A percentile compares a stretch with the other conserved stretches of the same genome.
These are phyloP conservation scores for Osmerus eperlanus DNA, from an alignment of 2,113 vertebrate species.

Conservation along the genomic window DNA sequence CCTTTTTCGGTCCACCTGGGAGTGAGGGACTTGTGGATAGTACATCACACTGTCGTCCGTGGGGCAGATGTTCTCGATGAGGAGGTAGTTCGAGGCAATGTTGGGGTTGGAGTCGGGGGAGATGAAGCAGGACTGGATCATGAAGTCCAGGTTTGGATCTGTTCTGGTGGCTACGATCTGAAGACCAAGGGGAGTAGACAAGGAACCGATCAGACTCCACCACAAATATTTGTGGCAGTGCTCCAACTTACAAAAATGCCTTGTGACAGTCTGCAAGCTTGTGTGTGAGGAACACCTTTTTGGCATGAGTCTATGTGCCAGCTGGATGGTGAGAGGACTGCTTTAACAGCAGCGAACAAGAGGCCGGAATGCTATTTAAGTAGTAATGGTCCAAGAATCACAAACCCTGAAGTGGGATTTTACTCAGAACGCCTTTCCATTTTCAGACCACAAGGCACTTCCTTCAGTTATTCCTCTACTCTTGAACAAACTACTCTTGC, in stretches of 20 bases:
- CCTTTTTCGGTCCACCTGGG: conserved; percentile 76
- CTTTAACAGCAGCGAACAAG: conserved; percentile 17
- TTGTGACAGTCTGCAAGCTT: background rate
- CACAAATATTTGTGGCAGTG: background rate
- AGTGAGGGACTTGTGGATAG: conserved; percentile 66
- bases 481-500: conserved; percentile 18
- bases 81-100: conserved; percentile 74
- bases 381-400: conserved; percentile 38
- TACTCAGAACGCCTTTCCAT: conserved; percentile 31
- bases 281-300: background rate
- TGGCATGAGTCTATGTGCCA: background rate
- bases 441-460: conserved; percentile 25
- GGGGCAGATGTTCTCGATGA: conserved; percentile 94
- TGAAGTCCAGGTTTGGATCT: conserved; percentile 84
- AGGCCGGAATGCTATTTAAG: conserved; percentile 21
- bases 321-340: background rate
- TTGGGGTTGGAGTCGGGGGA: conserved; percentile 78
- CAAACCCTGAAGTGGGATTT: conserved; percentile 33
- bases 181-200: conserved; percentile 37
- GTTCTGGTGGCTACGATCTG: conserved; percentile 84
- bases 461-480: conserved; percentile 4
- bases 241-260: background rate
- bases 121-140: conserved; percentile 87
- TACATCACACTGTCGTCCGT: conserved; percentile 84
- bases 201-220: conserved; percentile 2